These are phyloP conservation scores for Ictalurus punctatus DNA, from an alignment of 2,113 vertebrate species.

Conservation along the genomic window DNA sequence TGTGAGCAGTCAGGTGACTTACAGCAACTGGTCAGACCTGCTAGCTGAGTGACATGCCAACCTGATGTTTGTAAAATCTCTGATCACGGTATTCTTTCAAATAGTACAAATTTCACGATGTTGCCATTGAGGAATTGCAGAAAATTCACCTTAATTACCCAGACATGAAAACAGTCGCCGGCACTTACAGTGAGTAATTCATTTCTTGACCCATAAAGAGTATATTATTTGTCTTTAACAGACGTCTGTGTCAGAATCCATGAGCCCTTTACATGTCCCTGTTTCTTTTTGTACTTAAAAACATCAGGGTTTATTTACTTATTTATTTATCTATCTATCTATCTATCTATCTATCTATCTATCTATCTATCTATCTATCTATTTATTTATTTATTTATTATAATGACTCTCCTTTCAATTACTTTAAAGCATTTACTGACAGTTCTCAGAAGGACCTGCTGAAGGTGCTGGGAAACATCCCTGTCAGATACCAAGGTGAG, in stretches of 20 bases:
- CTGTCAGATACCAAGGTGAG: constrained; percentile 86
- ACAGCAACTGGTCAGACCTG: constrained; percentile 24
- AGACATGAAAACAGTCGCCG: constrained; percentile 58
- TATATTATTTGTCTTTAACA: neutral
- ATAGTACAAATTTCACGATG: constrained; percentile 78
- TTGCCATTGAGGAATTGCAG: constrained; percentile 72
- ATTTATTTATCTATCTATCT: too few relatives aligned
- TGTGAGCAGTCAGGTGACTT: constrained; percentile 13
- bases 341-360: too few relatives aligned
- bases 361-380: too few relatives aligned
- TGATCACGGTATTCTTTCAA: neutral
- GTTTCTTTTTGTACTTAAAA: neutral
- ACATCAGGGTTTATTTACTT: too few relatives aligned
- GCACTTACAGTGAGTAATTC: constrained; percentile 71
- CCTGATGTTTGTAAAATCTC: neutral
- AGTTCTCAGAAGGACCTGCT: constrained; percentile 89
- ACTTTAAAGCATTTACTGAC: constrained; percentile 85
- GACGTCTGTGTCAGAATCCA: neutral
- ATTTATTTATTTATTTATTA: neutral
- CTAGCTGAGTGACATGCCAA: neutral
- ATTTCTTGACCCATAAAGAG: neutral
- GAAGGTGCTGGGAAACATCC: constrained; percentile 85
- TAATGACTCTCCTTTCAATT: neutral
- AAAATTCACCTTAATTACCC: constrained; percentile 66
- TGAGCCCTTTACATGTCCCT: neutral